phyloP scores from a whole-genome alignment of 2,888 invertebrate genomes.

The Tachina grossa region DNA sequence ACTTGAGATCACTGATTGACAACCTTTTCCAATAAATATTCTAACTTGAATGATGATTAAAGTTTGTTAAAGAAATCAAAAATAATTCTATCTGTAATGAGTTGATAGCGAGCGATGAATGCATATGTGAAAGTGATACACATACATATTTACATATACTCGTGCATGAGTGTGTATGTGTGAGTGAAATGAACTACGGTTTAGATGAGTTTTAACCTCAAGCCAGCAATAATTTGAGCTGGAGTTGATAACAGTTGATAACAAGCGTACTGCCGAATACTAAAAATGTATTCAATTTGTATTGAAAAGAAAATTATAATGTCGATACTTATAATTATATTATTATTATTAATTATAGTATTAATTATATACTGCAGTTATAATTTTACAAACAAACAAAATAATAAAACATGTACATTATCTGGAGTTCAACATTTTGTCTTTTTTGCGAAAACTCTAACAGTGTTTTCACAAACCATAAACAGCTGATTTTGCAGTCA shows the following conservation, averaged over 20 bases:
- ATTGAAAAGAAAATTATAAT: not conserved
- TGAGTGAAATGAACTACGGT: not conserved
- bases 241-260: slow-evolving; percentile 55
- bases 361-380: too few relatives aligned
- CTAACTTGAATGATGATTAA: slow-evolving; percentile 36
- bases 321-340: too few relatives aligned
- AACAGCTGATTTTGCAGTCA: too few relatives aligned
- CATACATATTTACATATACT: not conserved
- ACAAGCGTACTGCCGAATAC: not conserved
- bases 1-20: not conserved
- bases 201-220: slow-evolving; percentile 39
- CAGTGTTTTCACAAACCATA: too few relatives aligned
- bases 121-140: not conserved
- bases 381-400: too few relatives aligned
- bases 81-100: not conserved
- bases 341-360: too few relatives aligned
- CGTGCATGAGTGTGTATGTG: not conserved
- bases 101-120: not conserved
- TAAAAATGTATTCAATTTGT: not conserved
- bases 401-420: too few relatives aligned
- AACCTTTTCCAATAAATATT: slow-evolving; percentile 26
- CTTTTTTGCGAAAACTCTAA: too few relatives aligned
- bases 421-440: too few relatives aligned
- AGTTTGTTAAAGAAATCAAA: not conserved
- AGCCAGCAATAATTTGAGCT: slow-evolving; percentile 17